A percentile compares a stretch with the other conserved stretches of the same genome.
phyloP scores from a whole-genome alignment of 2,797 vertebrate genomes.

The Myotis myotis region DNA sequence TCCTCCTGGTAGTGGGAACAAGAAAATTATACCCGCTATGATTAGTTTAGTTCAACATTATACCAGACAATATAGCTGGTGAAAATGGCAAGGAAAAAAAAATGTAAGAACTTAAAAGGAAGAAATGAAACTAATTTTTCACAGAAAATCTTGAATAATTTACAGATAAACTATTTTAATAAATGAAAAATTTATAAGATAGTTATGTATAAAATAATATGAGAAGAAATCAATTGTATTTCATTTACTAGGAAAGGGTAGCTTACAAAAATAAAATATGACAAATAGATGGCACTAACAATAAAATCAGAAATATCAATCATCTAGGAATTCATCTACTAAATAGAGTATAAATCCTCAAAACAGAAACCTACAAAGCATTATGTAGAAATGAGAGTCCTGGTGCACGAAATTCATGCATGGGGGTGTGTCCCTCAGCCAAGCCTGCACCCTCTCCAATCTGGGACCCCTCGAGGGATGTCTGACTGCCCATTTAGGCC shows the following conservation, averaged over 20 bases:
- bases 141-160: neutral
- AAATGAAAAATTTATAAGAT: neutral
- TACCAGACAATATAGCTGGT: neutral
- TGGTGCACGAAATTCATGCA: too few relatives aligned
- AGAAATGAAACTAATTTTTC: neutral
- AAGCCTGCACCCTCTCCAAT: too few relatives aligned
- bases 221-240: neutral
- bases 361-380: neutral
- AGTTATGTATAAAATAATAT: neutral
- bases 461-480: too few relatives aligned
- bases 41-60: neutral
- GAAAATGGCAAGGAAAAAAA: neutral
- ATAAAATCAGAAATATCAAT: neutral
- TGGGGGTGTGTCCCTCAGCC: too few relatives aligned
- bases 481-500: too few relatives aligned
- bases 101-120: neutral
- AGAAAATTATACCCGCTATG: neutral
- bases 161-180: neutral
- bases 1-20: neutral
- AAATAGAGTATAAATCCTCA: neutral
- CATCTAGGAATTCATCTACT: neutral
- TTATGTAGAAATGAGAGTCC: neutral
- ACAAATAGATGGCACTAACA: neutral
- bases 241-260: neutral
- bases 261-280: neutral